Evolutionary conservation across 1,140 invertebrate genomes (phyloP).

Genomic region (Chelonus insularis): DNA sequence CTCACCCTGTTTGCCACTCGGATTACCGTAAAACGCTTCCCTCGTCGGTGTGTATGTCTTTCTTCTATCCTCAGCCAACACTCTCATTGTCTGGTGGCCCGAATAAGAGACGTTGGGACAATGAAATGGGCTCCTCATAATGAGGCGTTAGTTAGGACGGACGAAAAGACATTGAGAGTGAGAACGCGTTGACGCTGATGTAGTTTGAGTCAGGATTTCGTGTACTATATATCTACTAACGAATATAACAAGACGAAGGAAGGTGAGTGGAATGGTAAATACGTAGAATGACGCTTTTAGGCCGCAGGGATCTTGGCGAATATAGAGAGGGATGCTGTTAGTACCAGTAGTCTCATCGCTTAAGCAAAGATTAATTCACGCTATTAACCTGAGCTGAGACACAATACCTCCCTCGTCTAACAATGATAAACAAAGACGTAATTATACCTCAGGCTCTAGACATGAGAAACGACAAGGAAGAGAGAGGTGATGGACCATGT

Average conservation of each 20-base stretch:
- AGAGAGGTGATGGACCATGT: not conserved
- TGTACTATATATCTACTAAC: not conserved
- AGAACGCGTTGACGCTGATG: slow-evolving; percentile 7
- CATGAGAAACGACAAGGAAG: not conserved
- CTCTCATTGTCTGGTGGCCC: slow-evolving; percentile 12
- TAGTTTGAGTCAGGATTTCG: not conserved
- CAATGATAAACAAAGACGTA: slow-evolving; percentile 53
- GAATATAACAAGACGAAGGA: not conserved
- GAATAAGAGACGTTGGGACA: slow-evolving; percentile 30
- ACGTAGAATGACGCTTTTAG: slow-evolving; percentile 24
- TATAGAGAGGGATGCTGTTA: slow-evolving; percentile 31
- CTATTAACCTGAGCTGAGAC: slow-evolving; percentile 42
- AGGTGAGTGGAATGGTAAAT: slow-evolving; percentile 9
- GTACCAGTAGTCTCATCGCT: slow-evolving; percentile 36
- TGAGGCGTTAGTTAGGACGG: slow-evolving; percentile 42
- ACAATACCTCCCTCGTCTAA: slow-evolving; percentile 41
- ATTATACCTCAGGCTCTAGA: slow-evolving; percentile 37
- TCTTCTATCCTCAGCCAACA: too few species aligned
- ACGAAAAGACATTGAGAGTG: not conserved
- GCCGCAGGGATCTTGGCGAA: slow-evolving; percentile 22
- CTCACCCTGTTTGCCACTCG: slow-evolving; percentile 36
- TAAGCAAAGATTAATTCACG: slow-evolving; percentile 51
- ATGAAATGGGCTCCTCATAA: slow-evolving; percentile 44
- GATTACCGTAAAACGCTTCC: too few species aligned
- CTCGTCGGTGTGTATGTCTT: too few species aligned